These are phyloP conservation scores for Cephus nigrinus DNA, from an alignment of 2,888 invertebrate genomes.

Conservation along the genomic window DNA sequence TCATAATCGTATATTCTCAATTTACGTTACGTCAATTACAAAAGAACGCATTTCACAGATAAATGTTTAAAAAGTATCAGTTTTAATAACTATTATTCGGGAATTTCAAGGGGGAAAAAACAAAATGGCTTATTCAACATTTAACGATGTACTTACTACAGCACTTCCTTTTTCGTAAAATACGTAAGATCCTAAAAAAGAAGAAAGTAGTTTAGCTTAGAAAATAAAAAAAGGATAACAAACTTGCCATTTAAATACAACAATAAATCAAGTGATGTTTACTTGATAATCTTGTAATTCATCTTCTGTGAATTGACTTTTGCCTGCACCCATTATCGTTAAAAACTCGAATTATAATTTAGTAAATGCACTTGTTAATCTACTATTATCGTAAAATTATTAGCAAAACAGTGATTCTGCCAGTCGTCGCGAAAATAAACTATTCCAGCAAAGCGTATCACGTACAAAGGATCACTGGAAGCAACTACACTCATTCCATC, in stretches of 20 bases:
- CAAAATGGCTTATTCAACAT: background rate
- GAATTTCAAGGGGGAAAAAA: background rate
- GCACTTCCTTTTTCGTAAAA: slow-evolving; percentile 92
- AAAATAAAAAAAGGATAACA: slow-evolving; percentile 10
- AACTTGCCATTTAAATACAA: slow-evolving; percentile 15
- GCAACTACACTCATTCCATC: background rate
- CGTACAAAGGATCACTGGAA: background rate
- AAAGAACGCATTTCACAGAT: background rate
- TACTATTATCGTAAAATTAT: background rate
- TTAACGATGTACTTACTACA: slow-evolving; percentile 76
- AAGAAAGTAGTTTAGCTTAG: slow-evolving; percentile 18
- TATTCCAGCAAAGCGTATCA: background rate
- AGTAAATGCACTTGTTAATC: background rate
- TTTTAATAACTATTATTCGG: background rate
- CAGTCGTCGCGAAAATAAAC: background rate
- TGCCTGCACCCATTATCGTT: slow-evolving; percentile 80
- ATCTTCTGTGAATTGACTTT: slow-evolving; percentile 87
- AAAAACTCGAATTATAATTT: background rate
- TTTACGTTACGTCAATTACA: background rate
- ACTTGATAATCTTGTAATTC: slow-evolving; percentile 93
- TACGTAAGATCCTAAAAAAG: slow-evolving; percentile 87
- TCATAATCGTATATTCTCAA: background rate
- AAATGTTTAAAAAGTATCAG: background rate
- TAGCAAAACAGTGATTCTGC: background rate
- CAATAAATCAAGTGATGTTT: slow-evolving; percentile 27